These are phyloP conservation scores for Amitus sp. DNA, from an alignment of 2,888 invertebrate genomes.

Conservation along the genomic window DNA sequence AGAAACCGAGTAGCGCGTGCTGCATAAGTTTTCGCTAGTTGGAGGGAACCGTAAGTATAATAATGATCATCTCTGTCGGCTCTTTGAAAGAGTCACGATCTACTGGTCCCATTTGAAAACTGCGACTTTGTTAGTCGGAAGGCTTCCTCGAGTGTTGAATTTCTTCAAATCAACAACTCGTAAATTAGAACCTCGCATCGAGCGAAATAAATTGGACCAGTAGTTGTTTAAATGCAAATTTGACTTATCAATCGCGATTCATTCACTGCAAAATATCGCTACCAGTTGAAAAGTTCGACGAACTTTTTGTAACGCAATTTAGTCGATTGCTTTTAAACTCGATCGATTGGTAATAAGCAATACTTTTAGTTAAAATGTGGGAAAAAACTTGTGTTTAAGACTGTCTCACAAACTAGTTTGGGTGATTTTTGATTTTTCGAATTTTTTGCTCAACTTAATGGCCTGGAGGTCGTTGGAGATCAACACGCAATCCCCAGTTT, in stretches of 20 bases:
- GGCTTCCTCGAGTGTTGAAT: constrained; percentile 21
- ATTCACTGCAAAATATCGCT: not conserved
- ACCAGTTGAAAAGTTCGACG: not conserved
- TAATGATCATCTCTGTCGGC: constrained; percentile 59
- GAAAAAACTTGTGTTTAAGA: constrained; percentile 18
- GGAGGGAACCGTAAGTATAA: constrained; percentile 52
- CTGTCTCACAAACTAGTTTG: constrained; percentile 46
- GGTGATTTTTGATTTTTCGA: constrained; percentile 39
- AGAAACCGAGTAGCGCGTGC: constrained; percentile 57
- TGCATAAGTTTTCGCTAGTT: constrained; percentile 52
- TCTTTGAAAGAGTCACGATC: constrained; percentile 57
- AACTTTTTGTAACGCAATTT: constrained; percentile 19
- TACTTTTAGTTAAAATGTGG: not conserved
- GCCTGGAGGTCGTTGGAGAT: constrained; percentile 48
- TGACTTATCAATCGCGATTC: not conserved
- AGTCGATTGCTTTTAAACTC: constrained; percentile 43
- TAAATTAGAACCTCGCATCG: not conserved
- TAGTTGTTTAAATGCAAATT: not conserved
- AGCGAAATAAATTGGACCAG: not conserved
- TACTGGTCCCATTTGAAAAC: constrained; percentile 35
- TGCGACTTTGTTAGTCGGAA: constrained; percentile 40
- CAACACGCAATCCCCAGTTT: constrained; percentile 52
- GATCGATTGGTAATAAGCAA: too few species aligned
- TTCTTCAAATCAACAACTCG: constrained; percentile 7
- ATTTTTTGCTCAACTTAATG: constrained; percentile 43